A percentile compares a stretch with the other conserved stretches of the same genome.
Evolutionary conservation across 2,888 invertebrate species (phyloP).

Genomic region (Caenorhabditis japonica): DNA sequence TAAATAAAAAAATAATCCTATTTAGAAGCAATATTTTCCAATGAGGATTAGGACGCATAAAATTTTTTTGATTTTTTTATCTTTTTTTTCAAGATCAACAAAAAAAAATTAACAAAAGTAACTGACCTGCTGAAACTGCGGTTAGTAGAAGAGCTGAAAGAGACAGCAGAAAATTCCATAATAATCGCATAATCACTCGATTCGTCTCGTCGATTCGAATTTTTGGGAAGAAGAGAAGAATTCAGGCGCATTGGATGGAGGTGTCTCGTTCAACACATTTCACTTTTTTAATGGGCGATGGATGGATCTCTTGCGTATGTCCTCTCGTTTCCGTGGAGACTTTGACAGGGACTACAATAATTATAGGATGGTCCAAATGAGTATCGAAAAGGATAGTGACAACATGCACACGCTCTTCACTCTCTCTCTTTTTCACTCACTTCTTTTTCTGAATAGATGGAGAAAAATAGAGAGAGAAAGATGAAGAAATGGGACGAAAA

Average conservation of each 20-base stretch:
- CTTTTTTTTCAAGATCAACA: no score
- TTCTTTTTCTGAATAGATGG: slow-evolving; percentile 30
- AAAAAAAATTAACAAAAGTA: background rate
- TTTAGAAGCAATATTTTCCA: no score
- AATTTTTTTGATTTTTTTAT: no score
- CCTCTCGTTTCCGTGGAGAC: slow-evolving; percentile 38
- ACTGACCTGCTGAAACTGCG: slow-evolving; percentile 21
- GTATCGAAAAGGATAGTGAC: slow-evolving; percentile 44
- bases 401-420: slow-evolving; percentile 39
- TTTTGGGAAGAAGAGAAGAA: background rate
- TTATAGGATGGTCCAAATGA: slow-evolving; percentile 39
- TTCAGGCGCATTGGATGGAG: slow-evolving; percentile 35
- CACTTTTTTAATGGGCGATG: no score
- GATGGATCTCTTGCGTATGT: no score
- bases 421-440: slow-evolving; percentile 44
- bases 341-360: slow-evolving; percentile 29
- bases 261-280: slow-evolving; percentile 38
- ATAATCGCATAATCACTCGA: slow-evolving; percentile 46
- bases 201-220: slow-evolving; percentile 11
- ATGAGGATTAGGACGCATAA: background rate
- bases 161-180: slow-evolving; percentile 31
- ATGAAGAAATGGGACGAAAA: slow-evolving; percentile 22
- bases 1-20: no score
- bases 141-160: slow-evolving; percentile 21
- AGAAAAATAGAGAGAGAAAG: no score